Evolutionary conservation across 2,113 vertebrate genomes (phyloP).

Genomic region (Stercorarius parasiticus): DNA sequence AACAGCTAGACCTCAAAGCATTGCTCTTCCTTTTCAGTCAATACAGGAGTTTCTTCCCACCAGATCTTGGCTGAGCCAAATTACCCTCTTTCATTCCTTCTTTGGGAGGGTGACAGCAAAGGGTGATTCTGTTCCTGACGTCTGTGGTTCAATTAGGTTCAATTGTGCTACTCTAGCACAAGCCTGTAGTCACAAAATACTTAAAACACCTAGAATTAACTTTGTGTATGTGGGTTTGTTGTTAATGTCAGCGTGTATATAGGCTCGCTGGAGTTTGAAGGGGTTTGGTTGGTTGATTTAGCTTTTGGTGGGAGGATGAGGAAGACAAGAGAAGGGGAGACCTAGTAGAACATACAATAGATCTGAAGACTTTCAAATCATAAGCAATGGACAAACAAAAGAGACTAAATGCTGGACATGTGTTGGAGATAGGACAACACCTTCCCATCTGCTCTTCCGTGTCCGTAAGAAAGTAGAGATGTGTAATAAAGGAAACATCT

Average conservation of each 20-base stretch:
- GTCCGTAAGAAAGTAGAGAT: background rate
- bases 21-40: background rate
- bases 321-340: background rate
- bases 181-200: background rate
- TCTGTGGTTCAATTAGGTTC: background rate
- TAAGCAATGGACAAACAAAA: background rate
- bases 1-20: background rate
- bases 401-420: background rate
- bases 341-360: background rate
- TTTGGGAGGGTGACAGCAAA: background rate
- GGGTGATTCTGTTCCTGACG: background rate
- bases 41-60: background rate
- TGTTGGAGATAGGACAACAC: background rate
- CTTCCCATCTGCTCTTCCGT: background rate
- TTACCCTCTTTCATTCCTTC: background rate
- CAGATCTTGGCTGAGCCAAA: background rate
- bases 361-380: background rate
- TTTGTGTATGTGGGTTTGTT: background rate
- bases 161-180: background rate
- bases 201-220: background rate
- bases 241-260: background rate
- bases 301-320: background rate
- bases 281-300: background rate
- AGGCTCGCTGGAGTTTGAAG: background rate
- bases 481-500: conserved; percentile 51